Evolutionary conservation across 2,113 vertebrate species (phyloP).

Genomic region (Pygoscelis adeliae): DNA sequence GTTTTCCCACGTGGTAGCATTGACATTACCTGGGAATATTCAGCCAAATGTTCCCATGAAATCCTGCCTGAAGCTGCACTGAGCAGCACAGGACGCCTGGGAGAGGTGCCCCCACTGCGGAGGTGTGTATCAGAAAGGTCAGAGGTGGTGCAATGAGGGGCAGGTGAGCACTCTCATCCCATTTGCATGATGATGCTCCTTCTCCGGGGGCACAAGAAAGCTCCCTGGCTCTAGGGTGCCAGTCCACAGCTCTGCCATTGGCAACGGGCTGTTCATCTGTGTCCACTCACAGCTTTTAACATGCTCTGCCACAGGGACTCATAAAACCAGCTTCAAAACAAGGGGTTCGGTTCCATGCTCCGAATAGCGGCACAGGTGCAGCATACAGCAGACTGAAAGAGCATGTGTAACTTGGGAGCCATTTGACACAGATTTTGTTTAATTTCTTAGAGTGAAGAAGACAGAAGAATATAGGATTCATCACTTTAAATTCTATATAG

Average conservation of each 20-base stretch:
- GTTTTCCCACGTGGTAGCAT: background rate
- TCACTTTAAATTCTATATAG: background rate
- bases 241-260: background rate
- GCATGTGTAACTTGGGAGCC: background rate
- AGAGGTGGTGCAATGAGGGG: background rate
- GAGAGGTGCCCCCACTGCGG: background rate
- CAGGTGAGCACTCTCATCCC: background rate
- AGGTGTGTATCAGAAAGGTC: background rate
- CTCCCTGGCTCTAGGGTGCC: background rate
- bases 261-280: background rate
- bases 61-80: background rate
- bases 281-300: background rate
- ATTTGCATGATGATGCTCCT: background rate
- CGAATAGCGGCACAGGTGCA: background rate
- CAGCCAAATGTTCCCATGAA: background rate
- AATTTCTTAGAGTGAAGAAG: background rate
- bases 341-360: background rate
- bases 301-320: background rate
- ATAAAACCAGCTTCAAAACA: background rate
- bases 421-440: background rate
- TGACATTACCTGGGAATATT: background rate
- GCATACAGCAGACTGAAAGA: background rate
- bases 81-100: background rate
- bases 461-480: background rate
- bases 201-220: background rate